Evolutionary conservation across 30 jellyfish, hydroid and myxozoan species (phyloP), one percentile per base, ranked within the genome.

Genomic region (Cassiopea andromeda): DNA sequence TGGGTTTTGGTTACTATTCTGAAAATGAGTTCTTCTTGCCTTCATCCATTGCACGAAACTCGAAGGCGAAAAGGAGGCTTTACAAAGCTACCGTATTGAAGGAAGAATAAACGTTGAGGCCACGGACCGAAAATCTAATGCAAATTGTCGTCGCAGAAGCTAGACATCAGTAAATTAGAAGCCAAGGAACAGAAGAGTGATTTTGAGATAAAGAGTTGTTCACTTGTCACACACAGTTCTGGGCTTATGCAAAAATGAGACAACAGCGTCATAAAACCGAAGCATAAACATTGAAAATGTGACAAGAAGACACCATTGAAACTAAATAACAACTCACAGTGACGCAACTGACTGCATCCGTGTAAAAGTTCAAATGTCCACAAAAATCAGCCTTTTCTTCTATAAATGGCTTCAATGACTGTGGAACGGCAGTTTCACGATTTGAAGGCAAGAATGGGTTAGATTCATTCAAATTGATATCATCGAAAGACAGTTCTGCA

Each of bases 271-370:
- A 54, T 10, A 54, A 54, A 54, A 54, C 12, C 7, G 64, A 10
- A 3, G 64, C 64, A 54, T 54, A 54, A 3, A 54, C 7, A 54
- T 10, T 54, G 12, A 54, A 27, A 54, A 54, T 6, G 64, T 54
- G 7, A 54, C 10, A 3, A 3, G 64, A 54, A 54, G 12, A 54
- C 12, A 54, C 10, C 64, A 27, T 27, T 54, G 64, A 10, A 54
- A 54, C 0, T 54, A 54, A 10, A 3, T 3, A 10, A 3, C 12
- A 54, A 54, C 64, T 68, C 58, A 83, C 91, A 79, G 83, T 83
- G 16, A 83, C 75, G 46, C 44, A 66, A 49, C 76, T 83, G 58
- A 83, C 44, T 27, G 44, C 75, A 69, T 83, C 91, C 43, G 91
- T 68, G 48, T 83, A 73, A 48, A 83, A 83, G 48, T 44, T 61